Percentiles rank a stretch among this genome's conserved stretches.
Evolutionary conservation across 1,140 invertebrate species (phyloP).

Genomic region (Sweltsa coloradensis): DNA sequence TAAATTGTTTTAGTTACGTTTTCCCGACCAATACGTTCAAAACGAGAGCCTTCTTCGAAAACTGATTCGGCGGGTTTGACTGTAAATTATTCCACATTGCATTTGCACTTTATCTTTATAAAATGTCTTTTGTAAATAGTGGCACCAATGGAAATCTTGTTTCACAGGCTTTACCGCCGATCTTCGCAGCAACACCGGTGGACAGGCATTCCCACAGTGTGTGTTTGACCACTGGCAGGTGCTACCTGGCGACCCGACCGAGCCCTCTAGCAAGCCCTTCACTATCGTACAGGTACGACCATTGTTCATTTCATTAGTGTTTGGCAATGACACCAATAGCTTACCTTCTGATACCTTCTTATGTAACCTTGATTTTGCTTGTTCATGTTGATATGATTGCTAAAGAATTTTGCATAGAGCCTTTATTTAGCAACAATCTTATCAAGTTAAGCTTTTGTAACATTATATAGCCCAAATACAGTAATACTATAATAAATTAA

Average conservation of each 20-base stretch:
- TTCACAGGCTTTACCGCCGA: constrained; percentile 84
- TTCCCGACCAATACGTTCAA: not conserved
- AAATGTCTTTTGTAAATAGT: not conserved
- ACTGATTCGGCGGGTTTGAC: not conserved
- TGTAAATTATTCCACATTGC: not conserved
- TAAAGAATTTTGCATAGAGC: too few species aligned
- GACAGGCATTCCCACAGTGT: constrained; percentile 99
- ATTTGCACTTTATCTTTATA: not conserved
- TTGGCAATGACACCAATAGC: too few species aligned
- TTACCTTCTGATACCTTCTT: too few species aligned
- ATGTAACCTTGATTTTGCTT: too few species aligned
- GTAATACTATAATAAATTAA: too few species aligned
- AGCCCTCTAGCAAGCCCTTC: constrained; percentile 65
- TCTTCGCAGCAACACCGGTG: constrained; percentile 94
- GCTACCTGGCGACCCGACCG: constrained; percentile 87
- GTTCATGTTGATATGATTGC: too few species aligned
- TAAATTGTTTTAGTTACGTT: not conserved
- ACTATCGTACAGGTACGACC: constrained; percentile 72
- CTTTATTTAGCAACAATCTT: too few species aligned
- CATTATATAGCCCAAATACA: too few species aligned
- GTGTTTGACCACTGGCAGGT: constrained; percentile 99
- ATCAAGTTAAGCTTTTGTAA: too few species aligned
- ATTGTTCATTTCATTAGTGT: too few species aligned
- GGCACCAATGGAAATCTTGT: constrained; percentile 2
- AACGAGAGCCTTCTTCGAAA: too few species aligned